phyloP scores from a whole-genome alignment of 1,140 invertebrate species.

The Meteorus sp. region DNA sequence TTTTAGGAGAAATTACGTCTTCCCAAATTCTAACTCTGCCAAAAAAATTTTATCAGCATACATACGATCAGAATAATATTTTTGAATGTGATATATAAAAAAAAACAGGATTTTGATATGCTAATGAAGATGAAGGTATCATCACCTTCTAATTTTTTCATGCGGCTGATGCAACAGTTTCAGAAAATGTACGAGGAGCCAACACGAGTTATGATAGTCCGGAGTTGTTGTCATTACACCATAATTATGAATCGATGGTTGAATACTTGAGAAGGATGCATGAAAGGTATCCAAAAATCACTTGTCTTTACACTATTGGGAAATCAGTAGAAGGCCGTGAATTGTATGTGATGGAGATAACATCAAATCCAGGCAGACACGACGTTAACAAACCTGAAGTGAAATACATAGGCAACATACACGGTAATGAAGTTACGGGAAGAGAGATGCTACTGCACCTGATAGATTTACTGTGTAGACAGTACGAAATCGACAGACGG shows the following conservation, averaged over 20 bases:
- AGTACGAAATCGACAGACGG: constrained; percentile 73
- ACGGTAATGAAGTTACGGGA: constrained; percentile 96
- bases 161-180: too few species aligned
- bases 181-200: too few species aligned
- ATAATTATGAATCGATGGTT: constrained; percentile 77
- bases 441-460: constrained; percentile 82
- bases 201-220: too few species aligned
- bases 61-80: too few species aligned
- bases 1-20: too few species aligned
- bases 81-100: too few species aligned
- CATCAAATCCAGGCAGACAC: constrained; percentile 82
- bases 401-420: constrained; percentile 95
- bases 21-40: too few species aligned
- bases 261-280: constrained; percentile 66
- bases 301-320: constrained; percentile 84
- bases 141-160: too few species aligned
- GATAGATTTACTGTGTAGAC: constrained; percentile 84
- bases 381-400: constrained; percentile 84
- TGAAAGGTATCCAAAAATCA: constrained; percentile 76
- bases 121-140: too few species aligned
- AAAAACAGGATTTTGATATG: too few species aligned
- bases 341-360: constrained; percentile 89
- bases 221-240: too few species aligned
- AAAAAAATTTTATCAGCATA: too few species aligned
- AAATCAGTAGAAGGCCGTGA: constrained; percentile 80